These are phyloP conservation scores for Torymus aiolomorphi DNA, from an alignment of 2,888 invertebrate genomes.

Conservation along the genomic window DNA sequence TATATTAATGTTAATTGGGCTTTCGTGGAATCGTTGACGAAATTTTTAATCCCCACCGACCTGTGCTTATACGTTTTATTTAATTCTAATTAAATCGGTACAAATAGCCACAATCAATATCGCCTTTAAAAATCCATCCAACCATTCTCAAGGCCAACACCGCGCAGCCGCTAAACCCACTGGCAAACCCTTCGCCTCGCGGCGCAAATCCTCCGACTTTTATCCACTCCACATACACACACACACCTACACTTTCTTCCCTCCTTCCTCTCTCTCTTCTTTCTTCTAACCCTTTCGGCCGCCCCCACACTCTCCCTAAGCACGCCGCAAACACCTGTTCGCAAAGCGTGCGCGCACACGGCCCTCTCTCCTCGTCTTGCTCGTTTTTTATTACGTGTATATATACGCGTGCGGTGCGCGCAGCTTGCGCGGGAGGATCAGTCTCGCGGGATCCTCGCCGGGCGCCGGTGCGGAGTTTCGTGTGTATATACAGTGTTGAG, in stretches of 20 bases:
- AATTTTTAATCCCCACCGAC: no score
- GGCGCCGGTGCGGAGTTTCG: conserved; percentile 26
- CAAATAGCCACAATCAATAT: no score
- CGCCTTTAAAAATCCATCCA: no score
- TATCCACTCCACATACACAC: conserved; percentile 62
- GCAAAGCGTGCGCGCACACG: conserved; percentile 56
- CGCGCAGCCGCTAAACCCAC: background rate
- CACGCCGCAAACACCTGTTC: conserved; percentile 68
- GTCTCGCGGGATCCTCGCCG: conserved; percentile 47
- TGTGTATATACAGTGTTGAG: conserved; percentile 12
- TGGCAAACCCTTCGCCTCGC: background rate
- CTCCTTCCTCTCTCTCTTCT: conserved; percentile 13
- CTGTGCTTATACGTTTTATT: no score
- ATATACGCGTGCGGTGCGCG: background rate
- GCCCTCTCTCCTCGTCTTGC: conserved; percentile 44
- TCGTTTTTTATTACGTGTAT: conserved; percentile 11
- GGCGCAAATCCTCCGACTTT: conserved; percentile 57
- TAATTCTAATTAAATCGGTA: no score
- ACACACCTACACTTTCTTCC: conserved; percentile 28
- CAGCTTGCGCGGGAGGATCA: conserved; percentile 33
- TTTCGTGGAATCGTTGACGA: no score
- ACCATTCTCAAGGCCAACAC: background rate
- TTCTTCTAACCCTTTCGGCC: conserved; percentile 54
- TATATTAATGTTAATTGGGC: conserved; percentile 33
- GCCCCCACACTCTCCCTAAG: conserved; percentile 53